Conservation (phyloP, 1,140 invertebrate genomes). For the Nasonia vitripennis region DNA sequence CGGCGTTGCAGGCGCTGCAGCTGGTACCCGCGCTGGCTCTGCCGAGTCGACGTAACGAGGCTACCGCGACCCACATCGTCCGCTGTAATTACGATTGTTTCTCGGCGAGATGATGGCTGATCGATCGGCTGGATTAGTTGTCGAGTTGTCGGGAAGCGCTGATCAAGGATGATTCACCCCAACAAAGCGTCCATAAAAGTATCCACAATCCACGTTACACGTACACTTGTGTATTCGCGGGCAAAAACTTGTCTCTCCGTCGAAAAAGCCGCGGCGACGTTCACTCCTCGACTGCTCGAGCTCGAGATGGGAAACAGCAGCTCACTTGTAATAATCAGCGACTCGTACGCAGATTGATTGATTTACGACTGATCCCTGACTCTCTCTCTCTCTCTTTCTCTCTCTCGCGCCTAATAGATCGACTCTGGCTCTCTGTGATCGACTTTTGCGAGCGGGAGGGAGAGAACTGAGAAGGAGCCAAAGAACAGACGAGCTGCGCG, state of each 20-base stretch:
- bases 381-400: too few relatives aligned
- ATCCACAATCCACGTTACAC: too few relatives aligned
- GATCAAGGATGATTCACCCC: too few relatives aligned
- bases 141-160: too few relatives aligned
- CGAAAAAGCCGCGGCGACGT: conserved; percentile 2
- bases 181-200: background rate
- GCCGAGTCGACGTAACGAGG: background rate
- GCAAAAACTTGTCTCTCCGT: too few relatives aligned
- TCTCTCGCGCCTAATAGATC: conserved; percentile 9
- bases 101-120: background rate
- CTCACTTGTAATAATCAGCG: conserved; percentile 3
- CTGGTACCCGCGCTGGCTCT: background rate
- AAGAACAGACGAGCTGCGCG: too few relatives aligned
- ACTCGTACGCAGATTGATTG: background rate
- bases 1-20: background rate
- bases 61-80: conserved; percentile 23
- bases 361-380: background rate
- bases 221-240: background rate
- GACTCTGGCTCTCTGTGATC: background rate
- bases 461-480: background rate
- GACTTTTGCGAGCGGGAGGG: background rate
- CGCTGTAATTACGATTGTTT: conserved; percentile 15
- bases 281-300: conserved; percentile 9
- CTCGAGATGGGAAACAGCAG: background rate
- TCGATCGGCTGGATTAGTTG: background rate